Conservation (phyloP, 2,888 invertebrate genomes). For the Ophioninae sp. region DNA sequence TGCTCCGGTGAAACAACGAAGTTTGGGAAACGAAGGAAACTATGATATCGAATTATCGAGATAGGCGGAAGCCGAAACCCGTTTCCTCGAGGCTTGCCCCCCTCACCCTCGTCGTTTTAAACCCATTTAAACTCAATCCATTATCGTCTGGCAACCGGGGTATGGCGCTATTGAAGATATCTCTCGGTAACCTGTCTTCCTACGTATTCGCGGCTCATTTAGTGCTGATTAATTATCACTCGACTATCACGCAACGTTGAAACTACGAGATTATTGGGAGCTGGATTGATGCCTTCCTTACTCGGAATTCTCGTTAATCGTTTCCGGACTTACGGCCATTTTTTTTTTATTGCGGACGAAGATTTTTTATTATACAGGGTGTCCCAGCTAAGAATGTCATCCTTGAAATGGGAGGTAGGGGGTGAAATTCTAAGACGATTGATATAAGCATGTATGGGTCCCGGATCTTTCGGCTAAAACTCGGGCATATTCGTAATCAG, state of each 20-base stretch:
- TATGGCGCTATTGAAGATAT: constrained; percentile 19
- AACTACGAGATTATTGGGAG: constrained; percentile 38
- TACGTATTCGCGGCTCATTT: constrained; percentile 38
- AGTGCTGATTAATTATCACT: constrained; percentile 59
- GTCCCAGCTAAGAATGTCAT: no score
- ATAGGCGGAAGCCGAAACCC: constrained; percentile 44
- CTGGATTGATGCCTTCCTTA: constrained; percentile 21
- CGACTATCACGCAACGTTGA: constrained; percentile 26
- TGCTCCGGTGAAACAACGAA: constrained; percentile 42
- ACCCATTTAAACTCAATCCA: constrained; percentile 60
- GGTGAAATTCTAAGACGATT: no score
- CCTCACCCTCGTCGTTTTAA: constrained; percentile 39
- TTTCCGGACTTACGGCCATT: not conserved
- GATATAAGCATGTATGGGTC: no score
- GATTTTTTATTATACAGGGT: no score
- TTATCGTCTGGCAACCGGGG: constrained; percentile 43
- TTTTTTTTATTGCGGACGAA: no score
- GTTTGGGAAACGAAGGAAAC: constrained; percentile 36
- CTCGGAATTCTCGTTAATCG: constrained; percentile 16
- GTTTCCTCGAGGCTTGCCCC: not conserved
- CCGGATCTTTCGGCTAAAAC: no score
- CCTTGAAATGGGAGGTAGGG: no score
- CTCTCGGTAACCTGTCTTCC: not conserved
- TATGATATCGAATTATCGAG: constrained; percentile 57
- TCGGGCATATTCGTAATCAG: no score